Evolutionary conservation across 1,140 invertebrate genomes (phyloP).

Genomic region (Phocides pigmalion): DNA sequence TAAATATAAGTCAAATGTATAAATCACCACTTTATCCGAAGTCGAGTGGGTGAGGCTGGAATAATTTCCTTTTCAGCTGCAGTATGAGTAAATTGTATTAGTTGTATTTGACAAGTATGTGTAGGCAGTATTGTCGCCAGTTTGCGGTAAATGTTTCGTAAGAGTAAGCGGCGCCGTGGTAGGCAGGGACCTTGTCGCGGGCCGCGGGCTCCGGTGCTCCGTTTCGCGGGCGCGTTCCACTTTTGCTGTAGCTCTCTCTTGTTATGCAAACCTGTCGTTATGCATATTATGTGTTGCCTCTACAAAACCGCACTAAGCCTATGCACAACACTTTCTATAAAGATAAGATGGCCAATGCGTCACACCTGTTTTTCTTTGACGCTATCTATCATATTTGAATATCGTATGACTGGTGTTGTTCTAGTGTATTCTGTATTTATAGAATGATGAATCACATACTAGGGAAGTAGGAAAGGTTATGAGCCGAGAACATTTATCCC

Average conservation of each 20-base stretch:
- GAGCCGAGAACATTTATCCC: too few species aligned
- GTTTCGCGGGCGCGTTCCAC: conserved; percentile 73
- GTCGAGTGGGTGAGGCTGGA: too few species aligned
- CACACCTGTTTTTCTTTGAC: conserved; percentile 38
- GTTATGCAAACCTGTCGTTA: conserved; percentile 79
- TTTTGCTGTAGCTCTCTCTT: conserved; percentile 76
- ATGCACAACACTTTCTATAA: conserved; percentile 67
- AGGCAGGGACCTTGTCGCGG: conserved; percentile 63
- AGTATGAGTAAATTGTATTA: too few species aligned
- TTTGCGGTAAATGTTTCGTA: conserved; percentile 30
- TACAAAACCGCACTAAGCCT: conserved; percentile 58
- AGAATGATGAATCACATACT: conserved; percentile 2
- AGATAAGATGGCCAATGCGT: conserved; percentile 43
- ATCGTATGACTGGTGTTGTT: conserved; percentile 8
- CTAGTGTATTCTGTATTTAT: neutral
- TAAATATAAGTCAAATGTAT: too few species aligned
- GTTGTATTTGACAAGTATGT: too few species aligned
- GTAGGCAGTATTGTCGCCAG: neutral
- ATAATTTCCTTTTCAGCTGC: too few species aligned
- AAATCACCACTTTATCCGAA: too few species aligned
- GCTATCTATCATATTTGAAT: conserved; percentile 7
- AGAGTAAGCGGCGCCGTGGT: conserved; percentile 35
- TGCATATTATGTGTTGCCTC: conserved; percentile 75
- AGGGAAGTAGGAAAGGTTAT: too few species aligned
- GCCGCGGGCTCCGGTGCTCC: conserved; percentile 51